Conservation (phyloP, 2,888 invertebrate species). For the Pandemis corylana region DNA sequence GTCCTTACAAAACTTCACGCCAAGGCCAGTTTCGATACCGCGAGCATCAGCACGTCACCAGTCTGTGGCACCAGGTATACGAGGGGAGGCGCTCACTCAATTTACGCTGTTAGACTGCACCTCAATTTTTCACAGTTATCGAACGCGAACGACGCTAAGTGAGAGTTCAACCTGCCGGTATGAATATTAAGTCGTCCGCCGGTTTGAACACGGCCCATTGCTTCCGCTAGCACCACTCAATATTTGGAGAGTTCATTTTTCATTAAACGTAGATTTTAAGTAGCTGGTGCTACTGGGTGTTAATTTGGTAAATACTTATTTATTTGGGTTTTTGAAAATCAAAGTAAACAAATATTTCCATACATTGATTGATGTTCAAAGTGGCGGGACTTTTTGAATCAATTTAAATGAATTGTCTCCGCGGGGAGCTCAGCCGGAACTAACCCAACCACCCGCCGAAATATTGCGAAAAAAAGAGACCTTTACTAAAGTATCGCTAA, state of each 20-base stretch:
- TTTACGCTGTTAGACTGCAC: constrained; percentile 73
- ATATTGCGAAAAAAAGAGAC: no score
- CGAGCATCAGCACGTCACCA: not conserved
- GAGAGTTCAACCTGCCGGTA: constrained; percentile 54
- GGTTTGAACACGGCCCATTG: constrained; percentile 34
- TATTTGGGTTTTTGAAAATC: no score
- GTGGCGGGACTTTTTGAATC: no score
- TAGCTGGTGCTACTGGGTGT: not conserved
- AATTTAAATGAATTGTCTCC: no score
- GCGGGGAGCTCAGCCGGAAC: no score
- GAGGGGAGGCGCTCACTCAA: constrained; percentile 70
- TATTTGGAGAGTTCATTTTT: not conserved
- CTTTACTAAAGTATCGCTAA: no score
- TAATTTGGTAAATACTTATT: not conserved
- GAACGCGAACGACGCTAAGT: constrained; percentile 70
- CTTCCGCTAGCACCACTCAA: not conserved
- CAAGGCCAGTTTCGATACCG: not conserved
- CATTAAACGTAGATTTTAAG: no score
- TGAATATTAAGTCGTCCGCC: constrained; percentile 44
- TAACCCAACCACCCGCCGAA: no score
- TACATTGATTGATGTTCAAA: no score
- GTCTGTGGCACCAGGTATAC: constrained; percentile 49
- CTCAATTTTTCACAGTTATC: constrained; percentile 79
- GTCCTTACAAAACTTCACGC: not conserved
- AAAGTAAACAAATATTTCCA: no score